These are phyloP conservation scores for Linurgus olivaceus DNA, from an alignment of 2,797 vertebrate genomes.

Conservation along the genomic window DNA sequence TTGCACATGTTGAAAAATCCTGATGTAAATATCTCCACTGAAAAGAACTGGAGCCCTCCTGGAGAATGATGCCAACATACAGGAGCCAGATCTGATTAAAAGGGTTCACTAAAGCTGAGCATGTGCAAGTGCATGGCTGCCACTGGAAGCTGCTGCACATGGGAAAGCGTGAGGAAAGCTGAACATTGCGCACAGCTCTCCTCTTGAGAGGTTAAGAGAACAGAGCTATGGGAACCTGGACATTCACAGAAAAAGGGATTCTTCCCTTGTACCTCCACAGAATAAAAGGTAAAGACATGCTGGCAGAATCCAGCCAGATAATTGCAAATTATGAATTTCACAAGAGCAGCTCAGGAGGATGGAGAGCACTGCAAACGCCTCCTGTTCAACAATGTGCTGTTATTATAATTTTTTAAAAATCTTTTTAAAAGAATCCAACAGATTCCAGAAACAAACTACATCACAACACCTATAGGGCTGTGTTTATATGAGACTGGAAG, in stretches of 20 bases:
- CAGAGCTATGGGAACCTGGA: neutral
- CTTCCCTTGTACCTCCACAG: neutral
- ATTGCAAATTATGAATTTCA: neutral
- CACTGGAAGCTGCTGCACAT: neutral
- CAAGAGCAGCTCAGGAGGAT: neutral
- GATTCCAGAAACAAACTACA: neutral
- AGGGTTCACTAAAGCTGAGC: neutral
- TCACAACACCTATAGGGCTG: neutral
- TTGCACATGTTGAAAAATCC: neutral
- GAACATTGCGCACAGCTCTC: neutral
- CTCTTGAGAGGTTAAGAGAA: neutral
- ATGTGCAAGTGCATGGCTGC: neutral
- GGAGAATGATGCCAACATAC: neutral
- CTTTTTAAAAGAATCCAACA: neutral
- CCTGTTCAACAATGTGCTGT: neutral
- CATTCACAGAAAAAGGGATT: neutral
- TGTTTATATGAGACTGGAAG: neutral
- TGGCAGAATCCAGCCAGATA: neutral
- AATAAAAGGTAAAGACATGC: neutral
- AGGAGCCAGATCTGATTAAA: neutral
- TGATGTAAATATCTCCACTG: neutral
- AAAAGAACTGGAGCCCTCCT: neutral
- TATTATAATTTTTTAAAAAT: neutral
- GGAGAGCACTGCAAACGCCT: rapidly evolving
- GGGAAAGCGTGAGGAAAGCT: neutral